Base-by-base conservation (phyloP, 2,888 invertebrate genomes). In the Chelonus formosanus region DNA sequence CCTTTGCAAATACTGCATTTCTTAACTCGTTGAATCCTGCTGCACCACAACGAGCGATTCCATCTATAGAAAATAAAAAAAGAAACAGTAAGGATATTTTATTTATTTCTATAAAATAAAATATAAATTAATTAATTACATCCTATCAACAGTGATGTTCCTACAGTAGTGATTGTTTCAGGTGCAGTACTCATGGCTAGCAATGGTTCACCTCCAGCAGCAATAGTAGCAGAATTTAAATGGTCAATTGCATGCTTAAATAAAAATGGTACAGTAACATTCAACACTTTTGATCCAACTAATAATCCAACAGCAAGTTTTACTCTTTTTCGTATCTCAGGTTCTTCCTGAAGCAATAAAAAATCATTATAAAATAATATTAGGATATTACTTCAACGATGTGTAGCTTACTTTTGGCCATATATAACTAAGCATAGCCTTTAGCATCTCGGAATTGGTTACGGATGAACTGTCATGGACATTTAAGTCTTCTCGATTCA, bases 1-100 rank as follows among this genome's bases (percentile, higher is more conserved):
- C 99, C 82, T 91, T 92, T 2, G 97, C 97, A 86, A 99, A 99
- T 54, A 99, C 96, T 0, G 98, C 98, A 86, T 98, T 99, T 44
- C 98, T 87, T 20, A 99, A 84, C 86, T 99, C 99, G 85, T 97
- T 98, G 84, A 98, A 96, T 32, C 93, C 93, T 0, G 96, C 91
- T 3, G 98, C 92, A 56, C 95, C 92, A 3, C 92, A 92, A 73
- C 98, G 89, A 0, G 98, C 97, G 68, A 95, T 85, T 67, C 98
- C 99, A 88, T 99, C 98, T 98, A 82, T 5, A 57, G 60, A 7
- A 20, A 20, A 20, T 20, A 20, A 20, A 20, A 20, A 20, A 20
- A 20, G 1, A 20, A 20, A 20, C 20, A 20, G 20, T 20, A 20
- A 20, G 20, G 2, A 20, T 20, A 20, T 20, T 20, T 20, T 20